A percentile compares a stretch with the other conserved stretches of the same genome.
These are phyloP conservation scores for Eulacestoma nigropectus DNA, from an alignment of 2,113 vertebrate species.

Conservation along the genomic window DNA sequence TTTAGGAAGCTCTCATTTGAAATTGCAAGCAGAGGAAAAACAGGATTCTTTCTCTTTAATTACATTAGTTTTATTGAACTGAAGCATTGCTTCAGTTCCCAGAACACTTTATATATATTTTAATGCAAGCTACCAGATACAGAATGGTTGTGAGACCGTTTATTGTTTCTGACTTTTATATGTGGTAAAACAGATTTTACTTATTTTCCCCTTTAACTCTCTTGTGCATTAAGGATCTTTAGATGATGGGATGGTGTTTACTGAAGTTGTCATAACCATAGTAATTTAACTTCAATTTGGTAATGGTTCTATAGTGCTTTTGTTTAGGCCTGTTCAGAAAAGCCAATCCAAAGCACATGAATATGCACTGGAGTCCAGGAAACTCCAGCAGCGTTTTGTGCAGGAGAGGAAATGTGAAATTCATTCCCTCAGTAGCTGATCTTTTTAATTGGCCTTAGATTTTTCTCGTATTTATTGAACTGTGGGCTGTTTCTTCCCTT, in stretches of 20 bases:
- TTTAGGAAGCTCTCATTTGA: conserved; percentile 55
- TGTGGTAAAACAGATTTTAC: conserved; percentile 47
- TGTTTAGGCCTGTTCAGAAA: neutral
- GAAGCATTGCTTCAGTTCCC: conserved; percentile 50
- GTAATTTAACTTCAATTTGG: conserved; percentile 5
- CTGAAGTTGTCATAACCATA: neutral
- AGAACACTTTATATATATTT: conserved; percentile 51
- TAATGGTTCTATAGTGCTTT: neutral
- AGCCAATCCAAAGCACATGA: neutral
- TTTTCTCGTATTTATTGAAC: neutral
- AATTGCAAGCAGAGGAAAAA: conserved; percentile 36
- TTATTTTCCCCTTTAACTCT: conserved; percentile 48
- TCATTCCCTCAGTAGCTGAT: neutral
- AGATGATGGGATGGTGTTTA: conserved; percentile 18
- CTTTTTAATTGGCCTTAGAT: neutral
- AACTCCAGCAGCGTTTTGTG: neutral
- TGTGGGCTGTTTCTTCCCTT: neutral
- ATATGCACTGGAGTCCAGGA: neutral
- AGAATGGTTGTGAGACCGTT: neutral
- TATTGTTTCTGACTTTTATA: conserved; percentile 67
- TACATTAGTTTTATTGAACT: conserved; percentile 56
- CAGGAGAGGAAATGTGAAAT: neutral
- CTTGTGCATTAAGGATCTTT: neutral
- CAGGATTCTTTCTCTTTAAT: conserved; percentile 53
- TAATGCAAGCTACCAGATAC: conserved; percentile 37